A percentile compares a stretch with the other conserved stretches of the same genome.
These are phyloP conservation scores for Phylloscopus whistleri DNA, from an alignment of 2,113 vertebrate species.

Conservation along the genomic window DNA sequence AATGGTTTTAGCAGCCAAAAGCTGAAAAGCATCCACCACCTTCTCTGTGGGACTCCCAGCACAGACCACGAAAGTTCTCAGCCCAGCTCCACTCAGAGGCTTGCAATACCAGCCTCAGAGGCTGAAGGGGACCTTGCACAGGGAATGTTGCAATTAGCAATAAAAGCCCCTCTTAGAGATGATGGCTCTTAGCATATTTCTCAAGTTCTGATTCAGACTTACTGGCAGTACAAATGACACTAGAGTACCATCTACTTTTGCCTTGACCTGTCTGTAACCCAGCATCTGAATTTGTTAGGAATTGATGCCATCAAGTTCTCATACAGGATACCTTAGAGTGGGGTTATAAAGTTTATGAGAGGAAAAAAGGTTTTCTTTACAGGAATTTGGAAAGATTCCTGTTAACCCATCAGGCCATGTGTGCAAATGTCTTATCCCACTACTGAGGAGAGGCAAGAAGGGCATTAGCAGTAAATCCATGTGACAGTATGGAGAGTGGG, in stretches of 20 bases:
- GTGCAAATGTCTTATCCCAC: not conserved
- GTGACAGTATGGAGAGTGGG: not conserved
- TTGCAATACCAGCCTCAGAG: not conserved
- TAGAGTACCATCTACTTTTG: not conserved
- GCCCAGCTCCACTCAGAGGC: not conserved
- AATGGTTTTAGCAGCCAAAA: not conserved
- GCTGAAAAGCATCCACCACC: not conserved
- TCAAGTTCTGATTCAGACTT: not conserved
- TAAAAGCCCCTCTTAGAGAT: not conserved
- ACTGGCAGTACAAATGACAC: not conserved
- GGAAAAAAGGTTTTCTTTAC: not conserved
- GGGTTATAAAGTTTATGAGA: not conserved
- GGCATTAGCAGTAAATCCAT: not conserved
- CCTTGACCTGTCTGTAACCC: not conserved
- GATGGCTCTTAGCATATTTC: not conserved
- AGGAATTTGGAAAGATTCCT: not conserved
- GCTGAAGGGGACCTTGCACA: not conserved
- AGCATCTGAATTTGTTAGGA: not conserved
- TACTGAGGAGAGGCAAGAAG: not conserved
- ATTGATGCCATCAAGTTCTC: not conserved
- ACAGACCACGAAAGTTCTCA: not conserved
- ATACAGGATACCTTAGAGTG: not conserved
- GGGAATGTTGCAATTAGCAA: not conserved
- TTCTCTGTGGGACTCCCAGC: not conserved
- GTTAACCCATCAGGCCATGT: not conserved